Conservation (phyloP, 2,888 invertebrate genomes). For the Tenthredo scrophulariae region DNA sequence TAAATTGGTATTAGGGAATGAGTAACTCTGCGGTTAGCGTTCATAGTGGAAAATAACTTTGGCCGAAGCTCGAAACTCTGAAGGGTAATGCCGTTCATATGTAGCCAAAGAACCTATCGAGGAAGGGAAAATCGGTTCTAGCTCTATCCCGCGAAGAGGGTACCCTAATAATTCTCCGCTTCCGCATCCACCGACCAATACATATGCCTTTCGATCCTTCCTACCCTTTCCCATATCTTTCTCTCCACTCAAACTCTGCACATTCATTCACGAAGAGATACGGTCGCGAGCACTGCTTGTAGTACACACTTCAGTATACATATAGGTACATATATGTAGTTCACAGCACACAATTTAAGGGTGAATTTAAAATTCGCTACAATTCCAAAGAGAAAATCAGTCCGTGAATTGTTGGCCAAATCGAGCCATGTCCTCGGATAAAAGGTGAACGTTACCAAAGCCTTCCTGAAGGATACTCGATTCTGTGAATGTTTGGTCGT, state of each 20-base stretch:
- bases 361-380: slow-evolving; percentile 5
- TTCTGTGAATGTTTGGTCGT: slow-evolving; percentile 56
- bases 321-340: background rate
- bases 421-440: slow-evolving; percentile 61
- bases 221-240: background rate
- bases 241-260: background rate
- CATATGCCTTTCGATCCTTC: slow-evolving; percentile 20
- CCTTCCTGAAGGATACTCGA: slow-evolving; percentile 48
- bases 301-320: background rate
- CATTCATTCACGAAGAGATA: background rate
- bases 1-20: slow-evolving; percentile 29
- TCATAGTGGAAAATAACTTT: slow-evolving; percentile 37
- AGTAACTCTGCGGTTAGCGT: slow-evolving; percentile 22
- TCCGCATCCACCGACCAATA: background rate
- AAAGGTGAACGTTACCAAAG: slow-evolving; percentile 57
- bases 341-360: background rate
- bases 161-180: slow-evolving; percentile 41
- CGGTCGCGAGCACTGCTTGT: background rate
- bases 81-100: slow-evolving; percentile 17
- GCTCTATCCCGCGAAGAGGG: background rate
- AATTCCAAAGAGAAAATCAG: slow-evolving; percentile 26
- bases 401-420: slow-evolving; percentile 56
- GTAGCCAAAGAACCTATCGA: slow-evolving; percentile 25
- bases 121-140: slow-evolving; percentile 21
- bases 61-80: slow-evolving; percentile 32